Evolutionary conservation across 2,797 vertebrate species (phyloP), one percentile per base, ranked within the genome.

Genomic region (Melopsittacus undulatus): DNA sequence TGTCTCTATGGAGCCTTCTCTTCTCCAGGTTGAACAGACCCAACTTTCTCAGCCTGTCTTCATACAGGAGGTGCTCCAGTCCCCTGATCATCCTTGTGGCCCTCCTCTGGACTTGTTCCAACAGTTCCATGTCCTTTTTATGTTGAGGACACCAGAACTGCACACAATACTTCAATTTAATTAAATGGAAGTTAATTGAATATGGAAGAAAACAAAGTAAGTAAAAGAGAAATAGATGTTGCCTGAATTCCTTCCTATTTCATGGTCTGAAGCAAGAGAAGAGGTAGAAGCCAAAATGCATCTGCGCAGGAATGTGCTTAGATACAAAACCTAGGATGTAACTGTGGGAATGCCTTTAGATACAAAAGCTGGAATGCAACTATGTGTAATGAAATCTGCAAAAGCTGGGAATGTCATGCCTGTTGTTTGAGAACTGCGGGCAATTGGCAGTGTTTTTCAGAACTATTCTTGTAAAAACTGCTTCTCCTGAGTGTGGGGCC

Each of bases 351-450:
- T 93, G 67, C 74, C 16, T 18, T 79, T 43, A 34, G 42, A 81
- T 66, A 21, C 30, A 63, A 45, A 59, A 74, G 57, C 16, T 42
- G 69, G 89, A 96, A 84, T 95, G 90, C 48, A 81, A 4, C 62
- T 91, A 5, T 64, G 70, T 79, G 45, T 76, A 89, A 68, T 42
- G 80, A 89, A 51, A 67, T 82, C 49, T 90, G 79, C 67, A 74
- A 61, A 90, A 89, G 57, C 87, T 94, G 81, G 81, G 81, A 87
- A 95, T 68, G 84, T 95, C 82, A 78, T 81, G 84, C 52, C 70
- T 24, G 24, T 1, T 46, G 24, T 69, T 83, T 36, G 52, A 91
- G 87, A 89, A 89, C 75, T 85, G 52, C 75, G 87, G 62, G 90
- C 89, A 72, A 66, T 49, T 95, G 94, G 90, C 86, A 64, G 61